These are phyloP conservation scores for Camelus dromedarius DNA, from an alignment of 2,113 vertebrate genomes.

Conservation along the genomic window DNA sequence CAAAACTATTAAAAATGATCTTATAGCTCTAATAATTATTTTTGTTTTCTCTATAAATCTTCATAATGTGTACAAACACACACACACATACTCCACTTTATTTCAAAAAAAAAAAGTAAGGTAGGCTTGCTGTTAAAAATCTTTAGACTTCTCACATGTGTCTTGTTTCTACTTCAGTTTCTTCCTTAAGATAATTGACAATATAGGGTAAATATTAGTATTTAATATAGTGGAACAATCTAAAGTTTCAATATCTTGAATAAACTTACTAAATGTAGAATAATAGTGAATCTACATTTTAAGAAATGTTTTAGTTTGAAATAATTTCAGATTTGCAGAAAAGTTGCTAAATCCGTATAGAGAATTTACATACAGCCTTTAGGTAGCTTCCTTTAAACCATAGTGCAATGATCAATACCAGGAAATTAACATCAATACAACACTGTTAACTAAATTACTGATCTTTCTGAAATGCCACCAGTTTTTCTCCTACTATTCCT, in stretches of 20 bases:
- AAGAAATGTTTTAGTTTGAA: slow-evolving; percentile 29
- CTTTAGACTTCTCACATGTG: background rate
- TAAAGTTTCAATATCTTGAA: background rate
- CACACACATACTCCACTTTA: background rate
- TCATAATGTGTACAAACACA: background rate
- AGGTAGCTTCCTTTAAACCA: background rate
- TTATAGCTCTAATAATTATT: slow-evolving; percentile 18
- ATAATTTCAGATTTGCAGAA: slow-evolving; percentile 7
- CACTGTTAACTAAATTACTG: background rate
- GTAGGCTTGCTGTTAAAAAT: background rate
- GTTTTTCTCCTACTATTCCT: background rate
- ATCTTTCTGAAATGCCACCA: background rate
- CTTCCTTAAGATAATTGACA: background rate
- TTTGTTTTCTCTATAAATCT: background rate
- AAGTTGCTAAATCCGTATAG: background rate
- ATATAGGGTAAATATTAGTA: background rate
- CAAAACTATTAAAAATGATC: background rate
- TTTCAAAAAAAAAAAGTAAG: background rate
- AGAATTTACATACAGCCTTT: background rate
- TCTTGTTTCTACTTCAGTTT: slow-evolving; percentile 3
- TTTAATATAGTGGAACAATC: background rate
- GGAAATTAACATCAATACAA: background rate
- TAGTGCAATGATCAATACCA: background rate
- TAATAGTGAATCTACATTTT: slow-evolving; percentile 1
- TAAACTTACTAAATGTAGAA: background rate